Percentiles rank a stretch among this genome's conserved stretches.
Evolutionary conservation across 2,113 vertebrate species (phyloP).

Genomic region (Peromyscus californicus): DNA sequence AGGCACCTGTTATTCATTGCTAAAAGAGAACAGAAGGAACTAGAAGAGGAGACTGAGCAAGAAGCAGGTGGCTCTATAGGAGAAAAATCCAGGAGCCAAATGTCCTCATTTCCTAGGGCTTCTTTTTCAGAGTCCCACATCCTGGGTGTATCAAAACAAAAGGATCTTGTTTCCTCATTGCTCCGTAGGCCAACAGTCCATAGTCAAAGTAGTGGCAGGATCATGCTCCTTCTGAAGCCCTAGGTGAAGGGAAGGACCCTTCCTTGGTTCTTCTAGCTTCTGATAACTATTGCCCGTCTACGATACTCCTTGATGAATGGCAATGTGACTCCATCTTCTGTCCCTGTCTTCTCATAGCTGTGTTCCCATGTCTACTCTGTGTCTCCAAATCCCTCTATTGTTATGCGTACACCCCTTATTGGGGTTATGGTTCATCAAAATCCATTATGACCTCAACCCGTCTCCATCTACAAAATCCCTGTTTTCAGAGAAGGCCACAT

Average conservation of each 20-base stretch:
- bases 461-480: not conserved
- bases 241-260: accelerated
- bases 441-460: not conserved
- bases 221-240: accelerated
- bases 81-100: not conserved
- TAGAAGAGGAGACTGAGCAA: not conserved
- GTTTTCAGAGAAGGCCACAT: not conserved
- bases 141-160: not conserved
- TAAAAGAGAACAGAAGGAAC: not conserved
- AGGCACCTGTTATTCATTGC: not conserved
- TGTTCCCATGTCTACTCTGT: not conserved
- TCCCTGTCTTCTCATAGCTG: not conserved
- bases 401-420: not conserved
- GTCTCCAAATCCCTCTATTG: not conserved
- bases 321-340: not conserved
- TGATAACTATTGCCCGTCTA: not conserved
- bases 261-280: not conserved
- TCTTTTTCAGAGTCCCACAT: no score
- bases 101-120: not conserved
- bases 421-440: not conserved
- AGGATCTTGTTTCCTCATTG: not conserved
- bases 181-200: not conserved
- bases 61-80: not conserved
- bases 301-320: not conserved
- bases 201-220: not conserved